Evolutionary conservation across 2,113 vertebrate species (phyloP).

Genomic region (Seriola quinqueradiata): DNA sequence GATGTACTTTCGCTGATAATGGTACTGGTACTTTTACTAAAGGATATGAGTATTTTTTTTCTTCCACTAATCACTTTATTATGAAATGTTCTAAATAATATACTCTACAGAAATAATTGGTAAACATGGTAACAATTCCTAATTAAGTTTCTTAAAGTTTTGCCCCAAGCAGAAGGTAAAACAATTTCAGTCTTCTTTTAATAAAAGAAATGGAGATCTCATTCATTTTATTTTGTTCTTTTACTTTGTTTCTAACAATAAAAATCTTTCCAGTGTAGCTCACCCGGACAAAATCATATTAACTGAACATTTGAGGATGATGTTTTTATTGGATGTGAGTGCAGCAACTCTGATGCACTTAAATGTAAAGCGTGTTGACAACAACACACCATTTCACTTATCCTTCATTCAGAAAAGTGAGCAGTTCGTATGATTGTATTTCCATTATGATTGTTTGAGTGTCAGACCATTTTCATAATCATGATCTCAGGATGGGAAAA

Average conservation of each 20-base stretch:
- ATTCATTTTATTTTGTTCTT: no score
- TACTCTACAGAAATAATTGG: no score
- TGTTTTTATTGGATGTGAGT: not conserved
- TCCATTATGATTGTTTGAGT: not conserved
- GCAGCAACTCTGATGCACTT: not conserved
- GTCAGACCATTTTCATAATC: not conserved
- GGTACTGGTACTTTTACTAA: not conserved
- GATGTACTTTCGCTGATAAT: no score
- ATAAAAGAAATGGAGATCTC: no score
- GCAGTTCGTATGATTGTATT: not conserved
- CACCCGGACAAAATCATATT: not conserved
- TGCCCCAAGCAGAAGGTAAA: no score
- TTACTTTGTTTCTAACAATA: no score
- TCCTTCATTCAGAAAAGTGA: constrained; percentile 11
- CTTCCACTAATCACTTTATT: no score
- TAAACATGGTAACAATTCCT: not conserved
- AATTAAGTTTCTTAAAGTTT: no score
- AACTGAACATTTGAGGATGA: not conserved
- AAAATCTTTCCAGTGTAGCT: not conserved
- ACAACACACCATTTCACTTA: not conserved
- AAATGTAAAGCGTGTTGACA: not conserved
- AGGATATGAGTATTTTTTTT: no score
- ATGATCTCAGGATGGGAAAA: not conserved
- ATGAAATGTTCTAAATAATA: no score
- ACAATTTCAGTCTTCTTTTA: no score